phyloP scores from a whole-genome alignment of 2,113 vertebrate genomes.

The Atherinomorus stipes region DNA sequence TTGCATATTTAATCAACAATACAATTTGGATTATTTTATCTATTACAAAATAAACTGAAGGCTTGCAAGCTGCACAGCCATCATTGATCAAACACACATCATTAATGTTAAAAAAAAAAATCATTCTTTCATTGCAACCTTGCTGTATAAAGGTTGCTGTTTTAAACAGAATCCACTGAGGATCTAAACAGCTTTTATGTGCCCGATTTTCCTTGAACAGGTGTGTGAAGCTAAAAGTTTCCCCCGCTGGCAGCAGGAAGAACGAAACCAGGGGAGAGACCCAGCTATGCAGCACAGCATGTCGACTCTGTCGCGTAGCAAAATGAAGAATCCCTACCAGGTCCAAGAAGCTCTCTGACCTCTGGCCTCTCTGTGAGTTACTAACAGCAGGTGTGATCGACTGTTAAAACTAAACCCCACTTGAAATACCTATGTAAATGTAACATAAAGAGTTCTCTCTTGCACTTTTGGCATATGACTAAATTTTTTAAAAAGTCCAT shows the following conservation, averaged over 20 bases:
- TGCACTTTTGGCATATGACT: background rate
- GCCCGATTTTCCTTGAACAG: background rate
- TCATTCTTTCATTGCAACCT: background rate
- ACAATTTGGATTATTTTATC: background rate
- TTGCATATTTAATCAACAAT: background rate
- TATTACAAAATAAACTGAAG: background rate
- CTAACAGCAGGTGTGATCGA: background rate
- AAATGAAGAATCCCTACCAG: background rate
- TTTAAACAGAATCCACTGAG: background rate
- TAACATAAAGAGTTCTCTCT: background rate
- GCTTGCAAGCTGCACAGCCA: background rate
- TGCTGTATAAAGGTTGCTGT: background rate
- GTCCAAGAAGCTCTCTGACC: constrained; percentile 23
- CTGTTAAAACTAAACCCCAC: background rate
- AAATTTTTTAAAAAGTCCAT: background rate
- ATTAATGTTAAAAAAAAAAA: background rate
- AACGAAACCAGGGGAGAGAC: background rate
- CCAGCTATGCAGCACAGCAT: background rate
- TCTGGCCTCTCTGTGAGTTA: constrained; percentile 19
- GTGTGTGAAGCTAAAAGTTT: background rate
- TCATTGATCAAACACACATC: background rate
- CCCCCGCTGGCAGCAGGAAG: background rate
- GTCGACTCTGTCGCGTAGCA: constrained; percentile 2
- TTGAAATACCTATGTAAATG: background rate
- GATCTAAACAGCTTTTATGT: background rate